Evolutionary conservation across 2,888 invertebrate species (phyloP).

Genomic region (Atrina japonica): DNA sequence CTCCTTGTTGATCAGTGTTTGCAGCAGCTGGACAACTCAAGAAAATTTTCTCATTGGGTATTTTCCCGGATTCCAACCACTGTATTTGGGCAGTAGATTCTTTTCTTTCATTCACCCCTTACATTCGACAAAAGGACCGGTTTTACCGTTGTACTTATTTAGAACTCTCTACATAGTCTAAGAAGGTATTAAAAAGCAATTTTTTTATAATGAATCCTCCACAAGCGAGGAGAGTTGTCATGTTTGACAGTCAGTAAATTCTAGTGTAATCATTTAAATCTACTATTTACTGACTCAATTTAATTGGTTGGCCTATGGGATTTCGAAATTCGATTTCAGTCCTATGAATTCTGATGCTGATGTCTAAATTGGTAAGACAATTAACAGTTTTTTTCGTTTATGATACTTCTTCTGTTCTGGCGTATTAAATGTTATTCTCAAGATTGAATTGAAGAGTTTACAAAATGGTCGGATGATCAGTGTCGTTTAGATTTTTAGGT

Average conservation of each 20-base stretch:
- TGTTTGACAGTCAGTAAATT: conserved; percentile 29
- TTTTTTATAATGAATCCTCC: conserved; percentile 28
- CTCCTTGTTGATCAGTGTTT: conserved; percentile 24
- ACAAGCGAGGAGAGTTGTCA: conserved; percentile 34
- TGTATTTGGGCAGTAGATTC: background rate
- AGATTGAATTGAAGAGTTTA: conserved; percentile 36
- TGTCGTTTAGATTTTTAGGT: conserved; percentile 26
- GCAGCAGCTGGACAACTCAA: conserved; percentile 1
- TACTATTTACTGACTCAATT: background rate
- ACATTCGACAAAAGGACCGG: background rate
- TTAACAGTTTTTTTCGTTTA: background rate
- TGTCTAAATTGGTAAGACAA: conserved; percentile 3
- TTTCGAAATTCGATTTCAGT: conserved; percentile 31
- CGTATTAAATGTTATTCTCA: conserved; percentile 24
- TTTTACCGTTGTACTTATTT: background rate
- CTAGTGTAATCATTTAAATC: conserved; percentile 3
- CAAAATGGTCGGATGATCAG: conserved; percentile 37
- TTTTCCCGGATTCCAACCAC: background rate
- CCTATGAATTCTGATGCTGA: conserved; percentile 21
- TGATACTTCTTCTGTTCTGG: conserved; percentile 10
- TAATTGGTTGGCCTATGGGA: background rate
- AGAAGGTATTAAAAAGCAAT: no score
- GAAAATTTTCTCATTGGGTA: conserved; percentile 1
- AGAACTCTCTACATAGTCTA: conserved; percentile 15
- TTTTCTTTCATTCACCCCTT: background rate